Conservation (phyloP, 2,113 vertebrate species). For the Nothocercus julius region DNA sequence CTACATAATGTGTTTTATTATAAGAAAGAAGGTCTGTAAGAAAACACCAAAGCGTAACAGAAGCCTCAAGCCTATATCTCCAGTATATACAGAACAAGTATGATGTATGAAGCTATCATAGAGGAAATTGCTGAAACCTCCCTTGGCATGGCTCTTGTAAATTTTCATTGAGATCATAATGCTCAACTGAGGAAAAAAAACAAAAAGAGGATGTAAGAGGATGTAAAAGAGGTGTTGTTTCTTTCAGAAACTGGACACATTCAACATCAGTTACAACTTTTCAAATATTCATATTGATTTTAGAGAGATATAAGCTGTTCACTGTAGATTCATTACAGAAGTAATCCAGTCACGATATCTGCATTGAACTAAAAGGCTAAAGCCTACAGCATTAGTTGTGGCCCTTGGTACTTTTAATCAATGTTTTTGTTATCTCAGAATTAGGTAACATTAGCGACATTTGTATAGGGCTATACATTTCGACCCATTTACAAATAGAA, state of each 20-base stretch:
- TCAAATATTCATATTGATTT: neutral
- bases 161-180: neutral
- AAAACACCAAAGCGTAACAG: neutral
- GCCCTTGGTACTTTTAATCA: neutral
- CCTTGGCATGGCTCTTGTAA: neutral
- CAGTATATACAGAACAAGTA: neutral
- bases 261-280: neutral
- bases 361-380: neutral
- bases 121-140: neutral
- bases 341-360: neutral
- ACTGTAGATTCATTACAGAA: neutral
- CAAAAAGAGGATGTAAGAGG: too few species aligned
- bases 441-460: neutral
- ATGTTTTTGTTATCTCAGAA: neutral
- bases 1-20: neutral
- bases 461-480: neutral
- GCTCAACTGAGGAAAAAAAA: neutral
- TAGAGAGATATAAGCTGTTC: too few species aligned
- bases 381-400: neutral
- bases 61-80: neutral
- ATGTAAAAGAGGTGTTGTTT: neutral
- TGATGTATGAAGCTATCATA: neutral
- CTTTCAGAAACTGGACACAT: neutral
- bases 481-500: neutral
- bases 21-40: neutral